These are phyloP conservation scores for Petrocephalus schoutedeni DNA, from an alignment of 2,797 vertebrate genomes.

Conservation along the genomic window DNA sequence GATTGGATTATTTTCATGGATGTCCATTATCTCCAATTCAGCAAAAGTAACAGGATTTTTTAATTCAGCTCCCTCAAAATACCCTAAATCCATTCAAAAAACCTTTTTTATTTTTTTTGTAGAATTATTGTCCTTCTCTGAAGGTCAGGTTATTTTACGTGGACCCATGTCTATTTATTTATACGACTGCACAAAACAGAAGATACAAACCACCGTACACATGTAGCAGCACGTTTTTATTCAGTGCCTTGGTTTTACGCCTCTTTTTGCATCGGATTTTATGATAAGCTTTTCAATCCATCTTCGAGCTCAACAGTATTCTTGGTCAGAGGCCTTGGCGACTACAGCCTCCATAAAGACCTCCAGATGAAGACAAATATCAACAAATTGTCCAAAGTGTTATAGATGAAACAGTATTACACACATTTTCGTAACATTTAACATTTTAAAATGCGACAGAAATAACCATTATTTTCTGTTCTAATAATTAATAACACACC, in stretches of 20 bases:
- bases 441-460: not conserved
- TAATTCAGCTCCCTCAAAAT: too few relatives aligned
- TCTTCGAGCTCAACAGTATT: not conserved
- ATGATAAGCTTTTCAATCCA: not conserved
- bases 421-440: not conserved
- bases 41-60: too few relatives aligned
- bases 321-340: not conserved
- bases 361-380: not conserved
- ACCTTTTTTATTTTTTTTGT: too few relatives aligned
- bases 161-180: not conserved
- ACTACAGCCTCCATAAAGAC: not conserved
- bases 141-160: not conserved
- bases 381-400: not conserved
- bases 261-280: not conserved
- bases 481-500: not conserved
- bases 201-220: not conserved
- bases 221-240: not conserved
- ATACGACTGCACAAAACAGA: slow-evolving; percentile 1
- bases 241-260: not conserved
- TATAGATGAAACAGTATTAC: not conserved
- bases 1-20: too few relatives aligned
- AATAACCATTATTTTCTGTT: not conserved
- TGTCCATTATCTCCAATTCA: too few relatives aligned
- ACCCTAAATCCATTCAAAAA: too few relatives aligned
- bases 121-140: not conserved